Conservation (phyloP, 2,113 vertebrate species). For the Catharus bicknelli region DNA sequence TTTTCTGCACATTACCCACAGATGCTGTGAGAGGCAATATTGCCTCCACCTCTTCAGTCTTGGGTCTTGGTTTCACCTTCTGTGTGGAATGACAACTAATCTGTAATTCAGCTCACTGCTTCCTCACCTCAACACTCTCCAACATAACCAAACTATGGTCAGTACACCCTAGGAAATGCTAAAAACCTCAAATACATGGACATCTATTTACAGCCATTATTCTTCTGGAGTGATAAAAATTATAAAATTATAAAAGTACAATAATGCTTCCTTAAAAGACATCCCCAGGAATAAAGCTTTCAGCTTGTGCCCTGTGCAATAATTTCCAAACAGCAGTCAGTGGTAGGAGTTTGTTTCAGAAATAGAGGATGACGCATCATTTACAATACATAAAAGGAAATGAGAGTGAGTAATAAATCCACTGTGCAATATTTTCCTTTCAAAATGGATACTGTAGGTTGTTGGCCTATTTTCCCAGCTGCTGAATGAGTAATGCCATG, state of each 20-base stretch:
- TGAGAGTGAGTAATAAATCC: conserved; percentile 46
- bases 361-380: conserved; percentile 39
- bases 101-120: not conserved
- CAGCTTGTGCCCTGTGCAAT: not conserved
- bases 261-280: not conserved
- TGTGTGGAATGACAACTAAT: not conserved
- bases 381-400: conserved; percentile 40
- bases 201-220: not conserved
- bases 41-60: not conserved
- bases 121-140: not conserved
- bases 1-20: not conserved
- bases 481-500: conserved; percentile 37
- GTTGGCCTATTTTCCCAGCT: conserved; percentile 43
- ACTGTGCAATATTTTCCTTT: conserved; percentile 47
- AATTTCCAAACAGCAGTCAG: conserved; percentile 26
- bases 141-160: not conserved
- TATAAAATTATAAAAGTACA: not conserved
- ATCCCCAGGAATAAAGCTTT: not conserved
- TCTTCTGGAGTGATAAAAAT: not conserved
- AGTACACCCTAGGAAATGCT: not conserved
- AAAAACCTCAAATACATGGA: not conserved
- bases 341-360: conserved; percentile 40
- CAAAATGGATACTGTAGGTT: conserved; percentile 33
- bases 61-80: not conserved
- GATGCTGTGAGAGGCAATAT: not conserved